Percentiles rank a stretch among this genome's conserved stretches.
Evolutionary conservation across 2,888 invertebrate species (phyloP).

Genomic region (Siphlonurus alternatus): DNA sequence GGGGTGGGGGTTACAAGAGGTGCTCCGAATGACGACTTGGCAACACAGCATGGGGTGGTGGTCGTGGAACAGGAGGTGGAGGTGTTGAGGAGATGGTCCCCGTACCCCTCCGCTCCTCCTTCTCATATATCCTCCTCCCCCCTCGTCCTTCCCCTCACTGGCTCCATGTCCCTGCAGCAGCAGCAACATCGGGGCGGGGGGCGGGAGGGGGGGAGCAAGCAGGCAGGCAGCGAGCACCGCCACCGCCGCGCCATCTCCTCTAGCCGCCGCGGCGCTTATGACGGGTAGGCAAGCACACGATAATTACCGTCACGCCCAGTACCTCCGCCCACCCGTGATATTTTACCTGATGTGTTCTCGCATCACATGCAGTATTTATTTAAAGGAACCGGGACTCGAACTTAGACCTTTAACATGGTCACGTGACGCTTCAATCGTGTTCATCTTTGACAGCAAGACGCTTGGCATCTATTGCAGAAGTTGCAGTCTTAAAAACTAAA

Average conservation of each 20-base stretch:
- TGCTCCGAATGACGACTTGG: not conserved
- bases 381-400: too few relatives aligned
- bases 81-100: not conserved
- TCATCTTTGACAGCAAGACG: too few relatives aligned
- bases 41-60: not conserved
- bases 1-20: not conserved
- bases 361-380: too few relatives aligned
- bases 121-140: not conserved
- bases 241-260: not conserved
- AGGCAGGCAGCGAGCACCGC: not conserved
- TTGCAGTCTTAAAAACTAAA: too few relatives aligned
- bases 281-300: too few relatives aligned
- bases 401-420: too few relatives aligned
- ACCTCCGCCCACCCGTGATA: too few relatives aligned
- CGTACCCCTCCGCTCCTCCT: not conserved
- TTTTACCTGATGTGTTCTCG: too few relatives aligned
- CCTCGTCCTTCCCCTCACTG: not conserved
- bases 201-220: not conserved
- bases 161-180: not conserved
- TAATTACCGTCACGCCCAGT: too few relatives aligned
- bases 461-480: too few relatives aligned
- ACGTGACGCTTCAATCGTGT: too few relatives aligned
- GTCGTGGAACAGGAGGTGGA: not conserved
- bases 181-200: not conserved
- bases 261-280: too few relatives aligned